Evolutionary conservation across 2,113 vertebrate species (phyloP).

Genomic region (Chaetodon auriga): DNA sequence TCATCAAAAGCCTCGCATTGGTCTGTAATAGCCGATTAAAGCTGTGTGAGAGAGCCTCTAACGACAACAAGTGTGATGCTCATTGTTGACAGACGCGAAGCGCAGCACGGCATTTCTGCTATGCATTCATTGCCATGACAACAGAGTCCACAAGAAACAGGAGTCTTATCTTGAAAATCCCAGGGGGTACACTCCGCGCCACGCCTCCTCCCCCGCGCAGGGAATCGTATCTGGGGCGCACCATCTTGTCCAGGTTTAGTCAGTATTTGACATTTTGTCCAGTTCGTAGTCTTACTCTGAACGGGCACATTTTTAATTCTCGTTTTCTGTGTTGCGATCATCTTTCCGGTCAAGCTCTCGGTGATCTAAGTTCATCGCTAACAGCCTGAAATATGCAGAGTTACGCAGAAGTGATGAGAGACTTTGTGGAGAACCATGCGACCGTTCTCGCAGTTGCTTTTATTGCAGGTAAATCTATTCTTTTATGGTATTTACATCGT

Average conservation of each 20-base stretch:
- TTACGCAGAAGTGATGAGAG: slow-evolving; percentile 47
- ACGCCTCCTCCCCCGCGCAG: neutral
- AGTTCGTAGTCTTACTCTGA: fast-evolving
- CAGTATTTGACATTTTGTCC: neutral
- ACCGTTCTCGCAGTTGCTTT: slow-evolving; percentile 44
- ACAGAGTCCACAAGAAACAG: neutral
- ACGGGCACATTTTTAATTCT: fast-evolving
- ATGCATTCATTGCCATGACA: neutral
- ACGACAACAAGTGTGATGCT: neutral
- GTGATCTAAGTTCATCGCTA: neutral
- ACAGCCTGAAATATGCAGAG: slow-evolving; percentile 58
- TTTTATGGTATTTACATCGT: neutral
- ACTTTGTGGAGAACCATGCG: slow-evolving; percentile 59
- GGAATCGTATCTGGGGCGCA: fast-evolving
- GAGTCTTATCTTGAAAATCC: slow-evolving; percentile 56
- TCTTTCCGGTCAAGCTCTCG: too few relatives aligned
- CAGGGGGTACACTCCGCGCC: fast-evolving
- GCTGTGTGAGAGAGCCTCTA: neutral
- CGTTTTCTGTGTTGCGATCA: neutral
- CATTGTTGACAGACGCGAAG: neutral
- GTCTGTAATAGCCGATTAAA: neutral
- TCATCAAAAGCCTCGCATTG: too few relatives aligned
- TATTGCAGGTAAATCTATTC: slow-evolving; percentile 66
- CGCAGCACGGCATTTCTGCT: too few relatives aligned
- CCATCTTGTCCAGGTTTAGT: neutral